Base-by-base conservation (phyloP, 2,797 vertebrate genomes). In the Silurus lanzhouensis region DNA sequence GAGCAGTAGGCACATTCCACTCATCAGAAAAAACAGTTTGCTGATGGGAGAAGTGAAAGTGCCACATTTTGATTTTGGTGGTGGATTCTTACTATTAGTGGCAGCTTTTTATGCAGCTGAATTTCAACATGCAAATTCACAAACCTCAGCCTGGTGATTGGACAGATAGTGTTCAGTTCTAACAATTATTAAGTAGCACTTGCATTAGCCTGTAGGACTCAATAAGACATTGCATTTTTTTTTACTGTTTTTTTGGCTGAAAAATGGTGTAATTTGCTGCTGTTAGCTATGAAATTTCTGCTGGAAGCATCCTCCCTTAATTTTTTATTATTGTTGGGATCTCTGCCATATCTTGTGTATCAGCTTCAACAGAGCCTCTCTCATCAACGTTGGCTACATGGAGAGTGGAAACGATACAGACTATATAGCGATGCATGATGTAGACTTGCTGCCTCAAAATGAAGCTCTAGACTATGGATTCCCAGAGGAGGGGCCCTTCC, bases 351-450 rank as follows among this genome's bases (percentile, higher is more conserved):
- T 83, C 15, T 85, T 27, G 8, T 67, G 48, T 67, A 52, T 81
- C 92, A 99, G 98, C 75, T 99, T 99, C 88, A 99, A 99, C 91
- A 95, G 98, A 64, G 98, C 98, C 0, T 98, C 98, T 1, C 94
- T 99, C 86, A 98, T 99, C 92, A 99, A 99, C 0, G 97, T 96
- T 89, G 98, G 98, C 74, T 97, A 96, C 91, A 86, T 96, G 92
- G 98, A 99, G 94, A 99, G 97, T 0, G 94, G 96, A 1, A 99
- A 99, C 0, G 95, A 97, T 93, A 99, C 97, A 0, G 98, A 99
- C 93, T 99, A 99, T 93, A 95, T 99, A 8, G 98, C 98, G 0
- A 99, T 99, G 98, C 98, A 99, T 0, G 98, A 99, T 0, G 98
- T 99, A 22, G 98, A 99, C 91, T 94, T 99, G 91, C 93, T 99